Conservation (phyloP, 2,113 vertebrate species). For the Psettodes erumei region DNA sequence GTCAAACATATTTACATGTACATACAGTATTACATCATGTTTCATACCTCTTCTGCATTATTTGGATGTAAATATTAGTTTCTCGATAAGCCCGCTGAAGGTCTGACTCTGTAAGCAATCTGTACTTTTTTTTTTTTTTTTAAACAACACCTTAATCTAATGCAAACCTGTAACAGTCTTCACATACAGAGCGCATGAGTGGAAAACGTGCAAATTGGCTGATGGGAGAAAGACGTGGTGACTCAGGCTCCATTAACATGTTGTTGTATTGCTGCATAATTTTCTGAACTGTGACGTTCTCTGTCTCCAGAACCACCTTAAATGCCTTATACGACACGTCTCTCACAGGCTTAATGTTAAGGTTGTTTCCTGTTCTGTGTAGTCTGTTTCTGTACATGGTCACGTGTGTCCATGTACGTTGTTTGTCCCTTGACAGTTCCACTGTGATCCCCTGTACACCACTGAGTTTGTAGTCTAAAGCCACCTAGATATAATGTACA, state of each 20-base stretch:
- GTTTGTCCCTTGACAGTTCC: conserved; percentile 69
- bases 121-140: conserved; percentile 44
- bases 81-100: conserved; percentile 30
- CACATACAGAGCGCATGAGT: conserved; percentile 32
- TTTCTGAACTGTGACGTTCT: conserved; percentile 68
- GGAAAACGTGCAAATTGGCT: conserved; percentile 47
- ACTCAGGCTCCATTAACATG: conserved; percentile 68
- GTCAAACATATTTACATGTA: conserved; percentile 77
- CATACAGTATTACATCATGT: conserved; percentile 61
- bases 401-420: conserved; percentile 5
- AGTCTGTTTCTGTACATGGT: conserved; percentile 30
- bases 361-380: conserved; percentile 57
- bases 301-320: conserved; percentile 77
- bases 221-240: conserved; percentile 47
- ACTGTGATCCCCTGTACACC: conserved; percentile 77
- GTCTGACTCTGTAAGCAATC: conserved; percentile 56
- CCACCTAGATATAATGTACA: conserved; percentile 17
- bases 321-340: conserved; percentile 82
- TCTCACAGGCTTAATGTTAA: conserved; percentile 64
- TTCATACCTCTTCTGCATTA: conserved; percentile 68
- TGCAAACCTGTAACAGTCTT: conserved; percentile 49
- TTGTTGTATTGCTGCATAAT: conserved; percentile 62
- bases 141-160: conserved; percentile 36
- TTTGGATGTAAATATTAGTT: conserved; percentile 62
- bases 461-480: conserved; percentile 47